These are phyloP conservation scores for Zosterops pallidus DNA, from an alignment of 2,113 vertebrate genomes.

Conservation along the genomic window DNA sequence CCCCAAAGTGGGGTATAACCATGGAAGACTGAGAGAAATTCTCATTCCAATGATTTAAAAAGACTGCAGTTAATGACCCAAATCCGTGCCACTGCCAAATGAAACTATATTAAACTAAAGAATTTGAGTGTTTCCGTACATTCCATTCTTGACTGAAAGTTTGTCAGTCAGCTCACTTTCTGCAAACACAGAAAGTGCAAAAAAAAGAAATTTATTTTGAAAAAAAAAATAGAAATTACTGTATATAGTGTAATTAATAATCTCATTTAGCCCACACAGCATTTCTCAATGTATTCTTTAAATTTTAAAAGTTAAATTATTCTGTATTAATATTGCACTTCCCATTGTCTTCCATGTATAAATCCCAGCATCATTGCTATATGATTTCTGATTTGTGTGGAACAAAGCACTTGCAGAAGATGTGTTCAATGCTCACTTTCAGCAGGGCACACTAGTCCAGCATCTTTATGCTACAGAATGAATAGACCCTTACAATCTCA, in stretches of 20 bases:
- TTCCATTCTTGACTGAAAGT: neutral
- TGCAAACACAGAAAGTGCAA: neutral
- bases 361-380: neutral
- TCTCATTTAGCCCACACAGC: neutral
- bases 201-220: neutral
- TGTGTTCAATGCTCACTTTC: neutral
- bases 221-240: neutral
- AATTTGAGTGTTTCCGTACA: neutral
- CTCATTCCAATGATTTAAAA: neutral
- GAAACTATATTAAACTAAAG: neutral
- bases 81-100: neutral
- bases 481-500: neutral
- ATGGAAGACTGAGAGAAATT: neutral
- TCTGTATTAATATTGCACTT: neutral
- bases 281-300: neutral
- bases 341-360: neutral
- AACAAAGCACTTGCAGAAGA: neutral
- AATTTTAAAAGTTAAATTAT: neutral
- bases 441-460: neutral
- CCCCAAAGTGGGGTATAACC: neutral
- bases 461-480: neutral
- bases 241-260: neutral
- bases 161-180: neutral
- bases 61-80: neutral
- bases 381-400: neutral